These are phyloP conservation scores for Aethes cnicana DNA, from an alignment of 2,888 invertebrate genomes.

Conservation along the genomic window DNA sequence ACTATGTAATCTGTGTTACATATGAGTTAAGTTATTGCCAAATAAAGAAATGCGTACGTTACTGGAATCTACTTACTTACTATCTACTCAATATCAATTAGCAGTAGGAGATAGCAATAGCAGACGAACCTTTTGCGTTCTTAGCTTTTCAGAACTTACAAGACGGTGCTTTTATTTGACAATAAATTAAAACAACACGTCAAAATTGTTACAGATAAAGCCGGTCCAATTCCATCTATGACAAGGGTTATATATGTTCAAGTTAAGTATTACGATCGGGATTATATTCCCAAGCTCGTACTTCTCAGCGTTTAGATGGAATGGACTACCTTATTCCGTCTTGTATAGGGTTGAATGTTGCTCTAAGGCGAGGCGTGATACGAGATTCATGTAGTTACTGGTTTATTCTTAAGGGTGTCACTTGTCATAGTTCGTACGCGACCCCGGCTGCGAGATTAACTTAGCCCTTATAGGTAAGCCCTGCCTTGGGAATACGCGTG, in stretches of 20 bases:
- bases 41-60: no score
- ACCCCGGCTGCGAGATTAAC: slow-evolving; percentile 24
- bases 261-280: slow-evolving; percentile 9
- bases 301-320: background rate
- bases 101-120: no score
- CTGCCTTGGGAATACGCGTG: slow-evolving; percentile 18
- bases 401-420: slow-evolving; percentile 6
- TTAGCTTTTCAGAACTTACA: no score
- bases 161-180: no score
- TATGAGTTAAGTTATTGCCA: no score
- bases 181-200: no score
- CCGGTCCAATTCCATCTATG: background rate
- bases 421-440: slow-evolving; percentile 23
- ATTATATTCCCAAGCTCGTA: background rate
- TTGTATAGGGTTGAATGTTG: background rate
- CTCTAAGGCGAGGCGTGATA: background rate
- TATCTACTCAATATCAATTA: no score
- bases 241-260: slow-evolving; percentile 9
- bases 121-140: no score
- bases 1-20: no score
- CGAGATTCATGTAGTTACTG: background rate
- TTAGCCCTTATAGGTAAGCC: slow-evolving; percentile 18
- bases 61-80: no score
- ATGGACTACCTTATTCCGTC: background rate
- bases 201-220: background rate